Evolutionary conservation across 1,140 invertebrate species (phyloP), one percentile per base, ranked within the genome.

Genomic region (Heliothis virescens): DNA sequence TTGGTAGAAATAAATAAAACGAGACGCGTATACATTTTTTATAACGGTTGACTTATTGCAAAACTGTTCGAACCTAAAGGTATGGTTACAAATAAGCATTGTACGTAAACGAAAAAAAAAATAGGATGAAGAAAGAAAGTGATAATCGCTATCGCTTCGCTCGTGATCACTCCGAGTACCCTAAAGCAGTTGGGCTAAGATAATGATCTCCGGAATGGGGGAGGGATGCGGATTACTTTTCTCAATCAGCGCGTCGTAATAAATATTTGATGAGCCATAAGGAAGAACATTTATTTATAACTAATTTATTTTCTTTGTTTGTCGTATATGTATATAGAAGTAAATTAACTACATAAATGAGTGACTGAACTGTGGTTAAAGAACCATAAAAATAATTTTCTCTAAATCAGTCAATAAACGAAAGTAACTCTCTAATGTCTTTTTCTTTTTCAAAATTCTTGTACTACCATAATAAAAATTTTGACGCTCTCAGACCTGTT

Each of bases 211-310:
- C n/a, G 62, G 52, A 59, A 82, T 47, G 72, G 76, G 76, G 76
- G 81, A 73, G 79, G 75, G 76, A 63, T 83, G 76, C 78, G 75
- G 82, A 86, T 88, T 86, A 80, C 83, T 82, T 85, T 85, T 76
- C 82, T 82, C 82, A 83, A 88, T 88, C 81, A 85, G 81, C 71
- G 82, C 73, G 72, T 81, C 82, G 80, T 84, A 85, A 88, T 88
- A 88, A 88, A 86, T 85, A 81, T 86, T 85, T 86, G 81, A 84
- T 83, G 72, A 83, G 82, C 75, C 76, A 81, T 85, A 80, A 78
- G 52, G 67, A 57, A 77, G 73, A 79, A 62, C 72, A 65, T 74
- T 81, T 80, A 81, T 81, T 80, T 76, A 59, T 76, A 52, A 34
- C 63, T 80, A 63, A 84, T 82, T 81, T 62, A 48, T 50, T 62